Conservation (phyloP, 1,140 invertebrate genomes). For the Drosophila ogumai region DNA sequence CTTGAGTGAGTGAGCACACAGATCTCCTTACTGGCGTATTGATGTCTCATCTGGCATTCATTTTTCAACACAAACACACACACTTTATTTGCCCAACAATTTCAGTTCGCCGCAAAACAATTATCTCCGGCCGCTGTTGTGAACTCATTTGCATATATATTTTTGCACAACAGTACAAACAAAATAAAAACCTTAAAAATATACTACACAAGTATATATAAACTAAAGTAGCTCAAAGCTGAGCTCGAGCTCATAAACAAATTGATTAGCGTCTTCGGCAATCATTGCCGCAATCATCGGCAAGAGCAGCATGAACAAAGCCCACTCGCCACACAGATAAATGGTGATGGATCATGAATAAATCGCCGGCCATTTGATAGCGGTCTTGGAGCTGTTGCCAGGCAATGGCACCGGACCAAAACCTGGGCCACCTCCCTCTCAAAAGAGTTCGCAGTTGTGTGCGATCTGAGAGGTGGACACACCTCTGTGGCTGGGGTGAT, state of each 20-base stretch:
- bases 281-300: slow-evolving; percentile 54
- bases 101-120: slow-evolving; percentile 51
- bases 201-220: slow-evolving; percentile 24
- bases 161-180: slow-evolving; percentile 41
- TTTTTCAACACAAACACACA: slow-evolving; percentile 24
- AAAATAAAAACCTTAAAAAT: slow-evolving; percentile 40
- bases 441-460: slow-evolving; percentile 72
- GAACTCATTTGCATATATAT: slow-evolving; percentile 54
- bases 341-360: slow-evolving; percentile 41
- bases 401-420: slow-evolving; percentile 9
- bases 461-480: slow-evolving; percentile 50
- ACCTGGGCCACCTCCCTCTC: slow-evolving; percentile 40
- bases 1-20: slow-evolving; percentile 23
- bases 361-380: slow-evolving; percentile 23
- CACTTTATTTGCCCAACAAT: slow-evolving; percentile 42
- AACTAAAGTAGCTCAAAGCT: slow-evolving; percentile 62
- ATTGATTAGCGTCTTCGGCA: slow-evolving; percentile 74
- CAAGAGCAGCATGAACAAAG: slow-evolving; percentile 41
- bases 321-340: slow-evolving; percentile 38
- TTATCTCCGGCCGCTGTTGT: slow-evolving; percentile 36
- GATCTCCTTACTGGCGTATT: slow-evolving; percentile 38
- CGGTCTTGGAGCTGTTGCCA: slow-evolving; percentile 49
- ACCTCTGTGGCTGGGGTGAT: slow-evolving; percentile 30
- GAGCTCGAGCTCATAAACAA: slow-evolving; percentile 69
- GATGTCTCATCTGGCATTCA: slow-evolving; percentile 44